Evolutionary conservation across 2,113 vertebrate species (phyloP), one percentile per base, ranked within the genome.

Genomic region (Labrus mixtus): DNA sequence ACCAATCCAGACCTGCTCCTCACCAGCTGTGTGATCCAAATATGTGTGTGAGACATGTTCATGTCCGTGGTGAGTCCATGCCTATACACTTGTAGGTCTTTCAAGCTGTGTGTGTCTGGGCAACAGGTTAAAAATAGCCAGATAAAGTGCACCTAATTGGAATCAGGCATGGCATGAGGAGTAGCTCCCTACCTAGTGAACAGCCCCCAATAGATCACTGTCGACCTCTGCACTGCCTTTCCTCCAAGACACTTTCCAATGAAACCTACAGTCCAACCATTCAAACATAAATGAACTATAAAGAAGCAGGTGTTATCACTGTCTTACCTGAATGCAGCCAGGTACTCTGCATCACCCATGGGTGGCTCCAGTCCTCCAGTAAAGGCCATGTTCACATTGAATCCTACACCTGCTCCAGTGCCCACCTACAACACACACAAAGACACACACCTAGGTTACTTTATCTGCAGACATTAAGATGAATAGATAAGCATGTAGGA

Each of bases 321-420:
- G 15, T 61, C 50, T 91, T 93, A 99, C 98, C 98, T 97, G 94
- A 98, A 99, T 33, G 98, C 98, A 17, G 97, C 94, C 81, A 99
- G 84, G 89, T 99, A 99, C 13, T 99, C 98, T 0, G 94, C 94
- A 15, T 99, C 98, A 16, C 96, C 95, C 97, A 99, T 98, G 6
- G 97, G 97, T 3, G 97, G 98, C 13, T 98, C 96, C 15, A 99
- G 95, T 76, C 98, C 98, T 4, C 97, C 98, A 0, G 98, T 97
- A 80, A 98, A 99, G 23, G 98, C 98, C 94, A 99, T 96, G 90
- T 99, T 99, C 56, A 99, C 97, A 0, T 97, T 99, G 92, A 97
- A 99, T 81, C 98, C 98, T 33, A 93, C 84, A 12, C 97, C 98
- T 1, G 96, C 93, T 48, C 96, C 97, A 1, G 92, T 95, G 89